Base-by-base conservation (phyloP, 1,140 invertebrate species). In the Cheumatopsyche charites region DNA sequence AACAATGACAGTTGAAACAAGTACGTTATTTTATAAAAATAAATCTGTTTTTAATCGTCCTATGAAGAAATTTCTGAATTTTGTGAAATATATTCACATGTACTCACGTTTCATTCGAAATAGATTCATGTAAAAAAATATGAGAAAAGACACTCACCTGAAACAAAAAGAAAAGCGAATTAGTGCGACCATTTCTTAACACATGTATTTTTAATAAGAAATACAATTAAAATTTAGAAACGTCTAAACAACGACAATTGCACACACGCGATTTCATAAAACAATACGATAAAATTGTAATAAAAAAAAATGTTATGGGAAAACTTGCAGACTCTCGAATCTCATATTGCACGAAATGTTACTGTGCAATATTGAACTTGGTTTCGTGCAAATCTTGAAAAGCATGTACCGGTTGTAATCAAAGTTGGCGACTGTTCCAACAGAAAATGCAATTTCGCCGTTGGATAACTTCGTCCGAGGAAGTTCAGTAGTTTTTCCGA, bases 71-170 rank as follows among this genome's bases (percentile, higher is more conserved):
- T 9, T 36, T 36, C 3, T 3, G 9, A 36, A 36, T 36, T 36
- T 36, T 36, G 29, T 36, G 29, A 3, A 36, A 36, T 36, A n/a
- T n/a, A n/a, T n/a, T n/a, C n/a, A n/a, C 9, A 9, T 36, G 29
- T 36, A 58, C 55, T 58, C 21, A 58, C 55, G 21, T 21, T 26
- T 21, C 11, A 25, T 26, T 9, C 29, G 9, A 9, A 9, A 36
- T n/a, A n/a, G 3, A 49, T 15, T 2, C 3, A 58, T 58, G 19
- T 25, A 12, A 58, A 2, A 9, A 9, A 23, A 58, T 25, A 12
- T 7, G 11, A 58, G 9, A 25, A 13, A n/a, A 43, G n/a, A 42
- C 23, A 63, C 62, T 63, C 29, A 63, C 62, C 62, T 63, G 62
- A 63, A 63, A 63, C 6, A 63, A 63, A 19, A 42, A 63, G 21